Evolutionary conservation across 2,888 invertebrate genomes (phyloP).

Genomic region (Caenorhabditis wallacei): DNA sequence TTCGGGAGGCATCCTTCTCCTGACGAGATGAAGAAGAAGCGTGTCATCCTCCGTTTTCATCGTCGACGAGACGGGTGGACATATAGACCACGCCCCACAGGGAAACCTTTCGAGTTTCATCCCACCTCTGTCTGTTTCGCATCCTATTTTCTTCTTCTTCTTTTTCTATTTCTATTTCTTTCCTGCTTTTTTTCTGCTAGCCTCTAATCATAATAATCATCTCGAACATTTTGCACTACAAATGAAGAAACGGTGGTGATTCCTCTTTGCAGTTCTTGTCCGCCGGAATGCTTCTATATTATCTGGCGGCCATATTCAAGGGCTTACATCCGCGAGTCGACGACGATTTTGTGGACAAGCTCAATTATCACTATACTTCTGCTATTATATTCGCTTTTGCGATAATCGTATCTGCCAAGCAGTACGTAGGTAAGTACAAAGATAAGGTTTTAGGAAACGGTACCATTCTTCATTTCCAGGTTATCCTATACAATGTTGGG

Average conservation of each 20-base stretch:
- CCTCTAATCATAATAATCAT: conserved; percentile 22
- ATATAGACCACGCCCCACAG: conserved; percentile 55
- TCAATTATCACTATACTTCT: conserved; percentile 83
- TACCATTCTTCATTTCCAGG: conserved; percentile 68
- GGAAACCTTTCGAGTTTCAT: conserved; percentile 64
- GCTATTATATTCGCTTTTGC: conserved; percentile 84
- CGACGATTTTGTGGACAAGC: conserved; percentile 83
- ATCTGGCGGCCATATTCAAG: conserved; percentile 83
- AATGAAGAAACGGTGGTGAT: conserved; percentile 47
- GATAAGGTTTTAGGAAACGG: neutral
- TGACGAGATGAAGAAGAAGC: conserved; percentile 35
- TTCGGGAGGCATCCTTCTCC: conserved; percentile 62
- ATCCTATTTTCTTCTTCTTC: conserved; percentile 31
- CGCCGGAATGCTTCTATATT: conserved; percentile 83
- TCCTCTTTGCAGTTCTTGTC: conserved; percentile 80
- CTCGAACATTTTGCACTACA: conserved; percentile 26
- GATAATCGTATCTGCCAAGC: conserved; percentile 84
- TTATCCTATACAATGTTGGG: conserved; percentile 84
- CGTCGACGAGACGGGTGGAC: conserved; percentile 54
- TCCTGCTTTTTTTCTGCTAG: conserved; percentile 2
- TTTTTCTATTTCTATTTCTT: conserved; percentile 18
- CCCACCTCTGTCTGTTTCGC: conserved; percentile 60
- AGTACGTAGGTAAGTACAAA: conserved; percentile 82
- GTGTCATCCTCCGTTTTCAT: conserved; percentile 56
- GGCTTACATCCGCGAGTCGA: conserved; percentile 83